phyloP scores from a whole-genome alignment of 2,797 vertebrate genomes.

The Galagoides demidoff region DNA sequence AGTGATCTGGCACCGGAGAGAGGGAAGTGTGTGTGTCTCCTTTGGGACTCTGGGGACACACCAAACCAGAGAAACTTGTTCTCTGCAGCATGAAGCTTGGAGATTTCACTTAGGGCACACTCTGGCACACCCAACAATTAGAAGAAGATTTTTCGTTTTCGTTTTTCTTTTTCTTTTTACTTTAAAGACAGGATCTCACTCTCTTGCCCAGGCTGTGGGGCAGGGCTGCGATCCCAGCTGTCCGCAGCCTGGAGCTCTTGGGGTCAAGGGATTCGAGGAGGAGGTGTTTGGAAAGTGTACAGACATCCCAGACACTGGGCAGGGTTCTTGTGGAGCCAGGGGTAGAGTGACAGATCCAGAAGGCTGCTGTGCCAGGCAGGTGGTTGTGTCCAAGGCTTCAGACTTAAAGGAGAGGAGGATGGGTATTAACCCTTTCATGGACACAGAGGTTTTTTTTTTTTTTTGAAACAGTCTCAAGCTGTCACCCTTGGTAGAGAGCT shows the following conservation, averaged over 20 bases:
- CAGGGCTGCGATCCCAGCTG: not conserved
- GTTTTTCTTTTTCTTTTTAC: not conserved
- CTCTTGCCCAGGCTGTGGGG: not conserved
- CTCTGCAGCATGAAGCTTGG: conserved; percentile 48
- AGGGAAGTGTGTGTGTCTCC: conserved; percentile 41
- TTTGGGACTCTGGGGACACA: conserved; percentile 57
- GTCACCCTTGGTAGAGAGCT: no score
- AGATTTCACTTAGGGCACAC: conserved; percentile 57
- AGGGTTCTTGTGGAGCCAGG: not conserved
- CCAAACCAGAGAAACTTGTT: conserved; percentile 82
- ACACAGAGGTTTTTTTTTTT: not conserved
- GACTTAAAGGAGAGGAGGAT: not conserved
- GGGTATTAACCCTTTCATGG: not conserved
- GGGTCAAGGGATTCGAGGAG: not conserved
- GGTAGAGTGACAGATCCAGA: not conserved
- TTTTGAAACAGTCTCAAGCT: no score
- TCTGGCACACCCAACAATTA: conserved; percentile 64
- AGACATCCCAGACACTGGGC: not conserved
- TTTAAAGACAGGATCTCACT: no score
- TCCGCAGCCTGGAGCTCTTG: not conserved
- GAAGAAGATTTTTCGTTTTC: not conserved
- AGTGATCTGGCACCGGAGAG: not conserved
- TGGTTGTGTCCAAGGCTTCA: not conserved
- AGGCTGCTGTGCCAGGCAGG: not conserved
- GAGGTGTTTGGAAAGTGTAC: not conserved